Evolutionary conservation across 2,888 invertebrate species (phyloP), one percentile per base, ranked within the genome.

Genomic region (Hemaris fuciformis): DNA sequence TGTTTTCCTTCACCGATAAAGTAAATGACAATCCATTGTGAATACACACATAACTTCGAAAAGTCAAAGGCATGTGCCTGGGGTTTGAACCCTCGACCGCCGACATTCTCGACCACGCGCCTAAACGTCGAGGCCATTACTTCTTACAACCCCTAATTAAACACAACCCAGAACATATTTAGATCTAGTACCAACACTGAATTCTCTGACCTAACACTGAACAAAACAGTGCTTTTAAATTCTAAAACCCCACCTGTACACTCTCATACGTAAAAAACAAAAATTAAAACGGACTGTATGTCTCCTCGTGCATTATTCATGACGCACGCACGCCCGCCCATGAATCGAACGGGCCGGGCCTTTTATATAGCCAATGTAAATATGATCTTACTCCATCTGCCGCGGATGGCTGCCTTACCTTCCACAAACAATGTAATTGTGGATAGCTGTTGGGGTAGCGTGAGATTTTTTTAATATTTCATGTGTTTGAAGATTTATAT

Each of bases 331-430:
- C n/a, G 46, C 46, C 5, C 46, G 38, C 20, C 43, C 22, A 48
- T 46, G 46, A 60, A 46, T 38, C 60, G 60, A 22, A 42, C 71
- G 58, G 43, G 10, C 63, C 56, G 71, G 70, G n/a, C n/a, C 57
- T 41, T 57, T 57, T 57, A 57, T 57, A 20, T 18, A 57, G 13
- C 57, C 38, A 23, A 38, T 41, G 57, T 41, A 38, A 57, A 38
- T 57, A 41, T 41, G 23, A 57, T 57, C 25, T 22, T 22, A 41
- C 53, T 8, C 31, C 53, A 53, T 53, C 53, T 53, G 31, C 31
- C 31, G 10, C 27, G 53, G 27, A 27, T 53, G 48, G 53, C 31
- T 53, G 31, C 31, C 18, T 48, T 25, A 23, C 27, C 31, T 18
- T 53, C 27, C 3, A 31, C 53, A 31, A 53, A 31, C 18, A 53